phyloP scores from a whole-genome alignment of 2,888 invertebrate species.

The Tetrapedia diversipes region DNA sequence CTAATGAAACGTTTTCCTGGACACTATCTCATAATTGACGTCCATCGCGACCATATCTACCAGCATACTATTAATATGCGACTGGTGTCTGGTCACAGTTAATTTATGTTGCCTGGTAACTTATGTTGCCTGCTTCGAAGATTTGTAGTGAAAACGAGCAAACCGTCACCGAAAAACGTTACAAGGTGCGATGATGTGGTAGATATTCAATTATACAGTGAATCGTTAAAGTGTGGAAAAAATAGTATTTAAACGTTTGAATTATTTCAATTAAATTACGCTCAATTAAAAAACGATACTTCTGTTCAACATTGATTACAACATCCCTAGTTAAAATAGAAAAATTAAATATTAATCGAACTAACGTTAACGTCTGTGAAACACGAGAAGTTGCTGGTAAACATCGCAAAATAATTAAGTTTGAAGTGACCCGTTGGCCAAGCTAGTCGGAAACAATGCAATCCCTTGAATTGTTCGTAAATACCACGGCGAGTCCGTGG shows the following conservation, averaged over 20 bases:
- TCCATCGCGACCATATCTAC: constrained; percentile 37
- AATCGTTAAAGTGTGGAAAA: not conserved
- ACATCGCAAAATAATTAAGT: too few species aligned
- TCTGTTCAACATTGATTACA: too few species aligned
- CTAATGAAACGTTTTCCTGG: constrained; percentile 49
- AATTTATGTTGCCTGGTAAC: not conserved
- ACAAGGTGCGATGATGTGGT: too few species aligned
- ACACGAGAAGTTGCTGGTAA: too few species aligned
- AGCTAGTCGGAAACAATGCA: constrained; percentile 64
- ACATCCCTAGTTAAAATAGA: too few species aligned
- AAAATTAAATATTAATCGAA: too few species aligned
- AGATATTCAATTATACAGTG: too few species aligned
- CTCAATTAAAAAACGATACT: too few species aligned
- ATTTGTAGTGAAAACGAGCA: not conserved
- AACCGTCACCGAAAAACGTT: not conserved
- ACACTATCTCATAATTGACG: constrained; percentile 4
- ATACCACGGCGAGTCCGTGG: constrained; percentile 66
- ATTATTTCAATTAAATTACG: too few species aligned
- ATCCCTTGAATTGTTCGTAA: constrained; percentile 67
- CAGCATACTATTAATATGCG: not conserved
- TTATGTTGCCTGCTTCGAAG: too few species aligned
- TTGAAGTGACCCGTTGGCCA: too few species aligned
- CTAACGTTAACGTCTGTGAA: too few species aligned
- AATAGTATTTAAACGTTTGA: not conserved
- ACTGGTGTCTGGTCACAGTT: not conserved